Base-by-base conservation (phyloP, 2,888 invertebrate species). In the Rotaria macrura region DNA sequence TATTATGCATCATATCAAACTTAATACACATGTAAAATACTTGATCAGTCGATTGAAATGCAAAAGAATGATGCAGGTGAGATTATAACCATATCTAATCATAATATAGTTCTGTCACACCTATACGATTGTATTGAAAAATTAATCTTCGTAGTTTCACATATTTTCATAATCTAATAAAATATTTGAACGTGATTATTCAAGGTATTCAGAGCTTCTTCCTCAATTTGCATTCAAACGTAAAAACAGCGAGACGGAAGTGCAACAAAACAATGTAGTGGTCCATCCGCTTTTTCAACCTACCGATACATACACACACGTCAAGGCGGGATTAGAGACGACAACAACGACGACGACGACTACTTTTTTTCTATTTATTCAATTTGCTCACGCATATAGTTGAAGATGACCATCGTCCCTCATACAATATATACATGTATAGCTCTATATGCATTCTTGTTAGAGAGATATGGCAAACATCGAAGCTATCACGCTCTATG, bases 141-240 rank as follows among this genome's bases (percentile, higher is more conserved):
- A 65, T 65, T 65, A 65, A 65, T 65, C 65, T 65, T 65, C 65
- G 34, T 65, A 65, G 65, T 65, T 65, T 65, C 34, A 29, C 65
- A 34, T 65, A 65, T 65, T 65, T 65, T 65, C 34, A 29, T 65
- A 65, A 65, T 65, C 34, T 34, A 65, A 65, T 65, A 34, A 34
- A 38, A 65, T 38, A 38, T 20, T 34, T 34, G 34, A 20, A 65
- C 65, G 65, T 65, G 65, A 65, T 65, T 65, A 65, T 65, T 65
- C 65, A 65, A 65, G 34, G 65, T 65, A 65, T 65, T 65, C 65
- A 34, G 34, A 65, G 65, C 34, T 65, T 65, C 65, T 65, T 57
- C 55, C n/a, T 57, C 55, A n/a, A 29, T 29, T 65, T 65, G 29
- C 14, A 65, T 52, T 52, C 20, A 52, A 52, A 52, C 52, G 23